Evolutionary conservation across 1,140 invertebrate genomes (phyloP), one percentile per base, ranked within the genome.

Genomic region (Trichogramma pretiosum): DNA sequence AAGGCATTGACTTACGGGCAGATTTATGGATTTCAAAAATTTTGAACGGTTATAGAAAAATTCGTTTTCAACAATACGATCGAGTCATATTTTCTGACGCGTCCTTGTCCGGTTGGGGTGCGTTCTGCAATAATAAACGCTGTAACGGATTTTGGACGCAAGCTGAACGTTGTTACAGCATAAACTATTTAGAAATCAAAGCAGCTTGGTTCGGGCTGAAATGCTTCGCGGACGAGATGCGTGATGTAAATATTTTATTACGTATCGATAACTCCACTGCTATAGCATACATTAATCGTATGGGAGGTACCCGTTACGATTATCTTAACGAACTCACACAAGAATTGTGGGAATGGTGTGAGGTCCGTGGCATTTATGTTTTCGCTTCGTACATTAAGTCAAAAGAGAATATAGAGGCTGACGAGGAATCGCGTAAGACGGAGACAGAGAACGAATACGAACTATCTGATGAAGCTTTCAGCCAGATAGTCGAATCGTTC

Each of bases 401-500:
- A 14, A 24, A 16, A 40, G 38, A 40, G 9, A 40, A 40, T 17
- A 16, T 14, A 14, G 23, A 40, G 8, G 38, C 38, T 7, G 38
- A 40, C 17, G 2, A 4, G 8, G 40, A 43, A 11, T 33, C 40
- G 18, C 33, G 48, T 23, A 37, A 22, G 22, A 13, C 34, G 19
- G 23, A 50, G 19, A 19, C 35, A 3, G 47, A 37, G 9, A 43
- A 23, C 19, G 47, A 49, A 38, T 42, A 19, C 19, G 17, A 41
- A 32, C 22, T 46, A 11, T 39, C 43, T 5, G 7, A 19, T 19
- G 3, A 22, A 3, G 44, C 38, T 5, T 59, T 53, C 42, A 26
- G 38, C 7, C 16, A 18, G 14, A 50, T 59, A 30, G 30, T 39
- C 2, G 28, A 40, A 3, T 63, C 53, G 21, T 58, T 59, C 32